These are phyloP conservation scores for Acanthis flammea DNA, from an alignment of 2,797 vertebrate species.

Conservation along the genomic window DNA sequence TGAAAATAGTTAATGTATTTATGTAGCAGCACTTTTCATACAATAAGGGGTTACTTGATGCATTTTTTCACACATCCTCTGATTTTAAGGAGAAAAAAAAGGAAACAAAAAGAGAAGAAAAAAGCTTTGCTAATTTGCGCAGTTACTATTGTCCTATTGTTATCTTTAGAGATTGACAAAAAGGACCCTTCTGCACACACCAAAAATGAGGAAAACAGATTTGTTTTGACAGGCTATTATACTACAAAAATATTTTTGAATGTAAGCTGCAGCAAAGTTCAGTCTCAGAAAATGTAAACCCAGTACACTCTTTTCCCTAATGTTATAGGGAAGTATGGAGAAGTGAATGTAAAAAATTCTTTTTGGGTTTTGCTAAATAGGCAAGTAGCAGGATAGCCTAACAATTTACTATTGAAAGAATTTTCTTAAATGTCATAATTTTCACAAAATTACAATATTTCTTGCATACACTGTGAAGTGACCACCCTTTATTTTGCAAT, in stretches of 20 bases:
- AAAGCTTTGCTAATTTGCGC: background rate
- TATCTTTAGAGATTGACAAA: slow-evolving; percentile 54
- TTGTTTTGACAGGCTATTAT: slow-evolving; percentile 80
- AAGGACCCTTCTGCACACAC: slow-evolving; percentile 46
- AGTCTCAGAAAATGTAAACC: slow-evolving; percentile 60
- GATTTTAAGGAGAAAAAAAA: background rate
- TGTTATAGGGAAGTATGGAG: slow-evolving; percentile 38
- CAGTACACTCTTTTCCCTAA: slow-evolving; percentile 25
- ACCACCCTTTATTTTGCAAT: slow-evolving; percentile 83
- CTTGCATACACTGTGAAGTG: slow-evolving; percentile 77
- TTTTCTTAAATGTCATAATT: slow-evolving; percentile 64
- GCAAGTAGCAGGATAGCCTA: slow-evolving; percentile 7
- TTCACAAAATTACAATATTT: slow-evolving; percentile 70
- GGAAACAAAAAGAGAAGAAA: background rate
- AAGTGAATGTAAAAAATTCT: slow-evolving; percentile 10
- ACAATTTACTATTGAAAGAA: slow-evolving; percentile 47
- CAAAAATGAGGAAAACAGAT: slow-evolving; percentile 73
- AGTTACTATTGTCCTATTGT: slow-evolving; percentile 19
- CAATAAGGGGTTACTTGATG: background rate
- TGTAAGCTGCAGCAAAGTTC: slow-evolving; percentile 73
- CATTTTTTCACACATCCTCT: background rate
- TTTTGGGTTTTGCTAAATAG: background rate
- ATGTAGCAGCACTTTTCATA: background rate
- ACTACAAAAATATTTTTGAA: slow-evolving; percentile 79
- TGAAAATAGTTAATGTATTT: background rate